phyloP scores from a whole-genome alignment of 2,888 invertebrate genomes.

The Euplagia quadripunctaria region DNA sequence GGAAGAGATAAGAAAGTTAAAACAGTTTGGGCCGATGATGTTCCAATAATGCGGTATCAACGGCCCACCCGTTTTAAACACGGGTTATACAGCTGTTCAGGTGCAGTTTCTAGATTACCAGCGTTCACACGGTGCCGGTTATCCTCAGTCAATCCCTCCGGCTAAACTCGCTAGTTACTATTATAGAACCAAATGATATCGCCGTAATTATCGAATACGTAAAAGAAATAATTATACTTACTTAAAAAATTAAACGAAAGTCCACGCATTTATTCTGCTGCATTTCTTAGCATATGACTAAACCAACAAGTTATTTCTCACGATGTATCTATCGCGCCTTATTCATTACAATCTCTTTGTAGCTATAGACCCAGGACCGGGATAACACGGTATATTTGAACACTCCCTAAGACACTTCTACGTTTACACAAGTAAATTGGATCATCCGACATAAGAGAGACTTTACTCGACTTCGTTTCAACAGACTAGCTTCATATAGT shows the following conservation, averaged over 20 bases:
- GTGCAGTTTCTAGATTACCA: too few species aligned
- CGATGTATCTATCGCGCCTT: neutral
- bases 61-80: too few species aligned
- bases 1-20: too few species aligned
- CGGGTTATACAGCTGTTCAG: too few species aligned
- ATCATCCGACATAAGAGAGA: neutral
- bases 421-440: constrained; percentile 13
- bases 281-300: neutral
- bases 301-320: neutral
- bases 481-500: constrained; percentile 7
- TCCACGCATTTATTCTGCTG: neutral
- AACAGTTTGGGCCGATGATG: too few species aligned
- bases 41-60: too few species aligned
- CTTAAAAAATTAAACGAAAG: too few species aligned
- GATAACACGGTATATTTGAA: constrained; percentile 1
- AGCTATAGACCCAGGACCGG: neutral
- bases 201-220: neutral
- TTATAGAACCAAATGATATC: too few species aligned
- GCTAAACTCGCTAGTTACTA: too few species aligned
- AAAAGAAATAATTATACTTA: neutral
- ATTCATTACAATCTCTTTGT: neutral
- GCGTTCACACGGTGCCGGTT: too few species aligned
- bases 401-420: neutral
- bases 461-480: neutral
- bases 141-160: too few species aligned